Conservation (phyloP, 2,113 vertebrate species). For the Pelobates fuscus region DNA sequence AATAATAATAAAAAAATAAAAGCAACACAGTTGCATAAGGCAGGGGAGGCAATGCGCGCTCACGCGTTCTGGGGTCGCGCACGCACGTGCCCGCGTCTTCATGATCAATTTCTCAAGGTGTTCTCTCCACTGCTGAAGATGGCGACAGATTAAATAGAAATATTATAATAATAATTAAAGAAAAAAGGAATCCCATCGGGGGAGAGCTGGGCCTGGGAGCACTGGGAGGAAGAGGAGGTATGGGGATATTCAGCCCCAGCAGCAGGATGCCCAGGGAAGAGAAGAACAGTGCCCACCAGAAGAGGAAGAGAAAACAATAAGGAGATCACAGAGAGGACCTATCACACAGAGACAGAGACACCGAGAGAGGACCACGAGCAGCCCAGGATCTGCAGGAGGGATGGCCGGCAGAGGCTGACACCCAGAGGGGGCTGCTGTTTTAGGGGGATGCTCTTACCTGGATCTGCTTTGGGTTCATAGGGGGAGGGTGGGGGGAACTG, state of each 20-base stretch:
- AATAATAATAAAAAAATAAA: not conserved
- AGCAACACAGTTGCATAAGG: slow-evolving; percentile 40
- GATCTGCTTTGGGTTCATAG: slow-evolving; percentile 51
- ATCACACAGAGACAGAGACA: slow-evolving; percentile 10
- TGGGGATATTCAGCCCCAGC: slow-evolving; percentile 50
- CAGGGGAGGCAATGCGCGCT: slow-evolving; percentile 55
- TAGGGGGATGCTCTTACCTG: slow-evolving; percentile 48
- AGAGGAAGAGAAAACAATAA: slow-evolving; percentile 62
- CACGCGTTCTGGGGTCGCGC: slow-evolving; percentile 58
- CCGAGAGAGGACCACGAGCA: not conserved
- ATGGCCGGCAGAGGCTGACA: slow-evolving; percentile 34
- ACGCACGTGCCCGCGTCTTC: slow-evolving; percentile 56
- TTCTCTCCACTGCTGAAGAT: slow-evolving; percentile 76
- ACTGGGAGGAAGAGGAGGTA: slow-evolving; percentile 46
- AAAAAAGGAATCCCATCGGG: slow-evolving; percentile 51
- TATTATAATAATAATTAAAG: too few species aligned
- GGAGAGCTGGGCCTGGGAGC: slow-evolving; percentile 55
- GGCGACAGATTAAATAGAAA: slow-evolving; percentile 72
- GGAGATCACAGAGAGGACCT: slow-evolving; percentile 17
- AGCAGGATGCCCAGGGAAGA: slow-evolving; percentile 59
- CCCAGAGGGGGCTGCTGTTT: not conserved
- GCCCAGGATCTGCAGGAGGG: not conserved
- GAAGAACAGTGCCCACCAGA: slow-evolving; percentile 57
- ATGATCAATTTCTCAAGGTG: slow-evolving; percentile 72
- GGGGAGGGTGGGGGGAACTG: slow-evolving; percentile 48